A percentile compares a stretch with the other conserved stretches of the same genome.
These are phyloP conservation scores for Heliconius charithonia DNA, from an alignment of 2,888 invertebrate species.

Conservation along the genomic window DNA sequence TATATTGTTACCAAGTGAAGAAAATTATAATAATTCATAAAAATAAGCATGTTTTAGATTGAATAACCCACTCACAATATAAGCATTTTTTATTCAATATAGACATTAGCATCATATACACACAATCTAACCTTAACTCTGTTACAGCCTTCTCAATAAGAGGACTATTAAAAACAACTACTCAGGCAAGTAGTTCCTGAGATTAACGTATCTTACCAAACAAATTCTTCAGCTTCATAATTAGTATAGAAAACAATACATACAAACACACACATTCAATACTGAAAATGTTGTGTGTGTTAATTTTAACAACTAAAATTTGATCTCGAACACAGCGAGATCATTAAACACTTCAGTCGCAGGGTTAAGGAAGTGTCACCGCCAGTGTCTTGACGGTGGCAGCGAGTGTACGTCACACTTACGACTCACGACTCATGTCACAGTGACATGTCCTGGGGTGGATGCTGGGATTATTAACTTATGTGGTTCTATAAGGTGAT, in stretches of 20 bases:
- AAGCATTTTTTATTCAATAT: too few relatives aligned
- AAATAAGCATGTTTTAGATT: too few relatives aligned
- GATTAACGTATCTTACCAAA: background rate
- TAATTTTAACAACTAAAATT: background rate
- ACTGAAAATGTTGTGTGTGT: background rate
- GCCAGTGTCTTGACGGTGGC: slow-evolving; percentile 3
- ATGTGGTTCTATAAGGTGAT: background rate
- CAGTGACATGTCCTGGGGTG: background rate
- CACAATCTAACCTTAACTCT: too few relatives aligned
- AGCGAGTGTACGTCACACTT: background rate
- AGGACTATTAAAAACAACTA: too few relatives aligned
- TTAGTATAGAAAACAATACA: too few relatives aligned
- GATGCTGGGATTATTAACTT: background rate
- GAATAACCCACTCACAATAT: too few relatives aligned
- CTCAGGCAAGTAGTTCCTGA: too few relatives aligned
- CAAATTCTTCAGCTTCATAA: background rate
- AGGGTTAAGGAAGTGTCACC: slow-evolving; percentile 3
- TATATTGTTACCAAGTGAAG: too few relatives aligned
- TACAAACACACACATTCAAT: background rate
- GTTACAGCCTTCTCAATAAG: too few relatives aligned
- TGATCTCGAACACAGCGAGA: background rate
- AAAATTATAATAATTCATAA: too few relatives aligned
- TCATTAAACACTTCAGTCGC: slow-evolving; percentile 7
- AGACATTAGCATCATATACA: too few relatives aligned
- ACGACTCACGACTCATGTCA: background rate